Percentiles rank a stretch among this genome's conserved stretches.
phyloP scores from a whole-genome alignment of 2,888 invertebrate genomes.

The Spodoptera exigua region DNA sequence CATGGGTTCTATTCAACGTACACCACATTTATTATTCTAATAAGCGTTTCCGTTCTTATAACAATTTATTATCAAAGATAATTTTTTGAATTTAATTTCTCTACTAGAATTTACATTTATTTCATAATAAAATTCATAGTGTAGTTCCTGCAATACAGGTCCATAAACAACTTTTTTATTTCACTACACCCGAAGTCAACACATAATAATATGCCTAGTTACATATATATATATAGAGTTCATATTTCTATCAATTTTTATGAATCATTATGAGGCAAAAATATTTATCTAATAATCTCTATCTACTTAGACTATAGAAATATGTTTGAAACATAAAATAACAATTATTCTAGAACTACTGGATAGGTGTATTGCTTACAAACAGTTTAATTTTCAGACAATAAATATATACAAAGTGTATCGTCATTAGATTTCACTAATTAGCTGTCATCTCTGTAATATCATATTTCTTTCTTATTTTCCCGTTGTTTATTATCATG shows the following conservation, averaged over 20 bases:
- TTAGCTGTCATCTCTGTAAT: conserved; percentile 27
- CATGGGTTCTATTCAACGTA: conserved; percentile 79
- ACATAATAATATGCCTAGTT: conserved; percentile 27
- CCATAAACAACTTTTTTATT: conserved; percentile 32
- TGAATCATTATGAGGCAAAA: conserved; percentile 27
- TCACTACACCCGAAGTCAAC: conserved; percentile 18
- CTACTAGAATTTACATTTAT: conserved; percentile 51
- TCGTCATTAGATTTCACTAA: conserved; percentile 29
- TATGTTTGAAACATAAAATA: conserved; percentile 22
- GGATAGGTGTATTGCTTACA: conserved; percentile 39
- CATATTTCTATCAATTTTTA: conserved; percentile 25
- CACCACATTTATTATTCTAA: conserved; percentile 79
- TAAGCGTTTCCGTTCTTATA: conserved; percentile 87
- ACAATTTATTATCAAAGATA: conserved; percentile 82
- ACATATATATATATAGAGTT: conserved; percentile 15
- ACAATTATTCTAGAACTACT: conserved; percentile 28
- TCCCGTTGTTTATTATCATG: conserved; percentile 10
- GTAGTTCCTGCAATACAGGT: conserved; percentile 14
- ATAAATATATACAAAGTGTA: conserved; percentile 32
- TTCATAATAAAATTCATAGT: conserved; percentile 39
- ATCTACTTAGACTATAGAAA: conserved; percentile 25
- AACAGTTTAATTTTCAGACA: conserved; percentile 33
- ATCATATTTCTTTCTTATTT: conserved; percentile 27
- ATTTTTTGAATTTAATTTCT: conserved; percentile 52
- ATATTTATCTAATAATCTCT: conserved; percentile 35